Evolutionary conservation across 2,113 vertebrate genomes (phyloP).

Genomic region (Gavia stellata): DNA sequence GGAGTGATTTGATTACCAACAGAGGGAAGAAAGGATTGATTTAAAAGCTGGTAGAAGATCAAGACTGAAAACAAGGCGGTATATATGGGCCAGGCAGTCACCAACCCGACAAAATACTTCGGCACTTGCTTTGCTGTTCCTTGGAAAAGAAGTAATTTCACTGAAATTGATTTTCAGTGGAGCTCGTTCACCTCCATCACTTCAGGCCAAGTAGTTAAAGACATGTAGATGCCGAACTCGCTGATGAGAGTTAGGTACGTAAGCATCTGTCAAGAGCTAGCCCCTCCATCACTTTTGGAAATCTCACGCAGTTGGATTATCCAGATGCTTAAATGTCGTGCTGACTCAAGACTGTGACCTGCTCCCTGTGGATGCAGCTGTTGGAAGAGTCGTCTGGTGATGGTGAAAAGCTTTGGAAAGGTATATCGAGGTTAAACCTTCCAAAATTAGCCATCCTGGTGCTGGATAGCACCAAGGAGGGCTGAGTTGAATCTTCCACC

Average conservation of each 20-base stretch:
- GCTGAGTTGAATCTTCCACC: not conserved
- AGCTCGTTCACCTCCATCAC: not conserved
- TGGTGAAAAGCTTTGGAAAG: not conserved
- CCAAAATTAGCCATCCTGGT: not conserved
- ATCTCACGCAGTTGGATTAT: not conserved
- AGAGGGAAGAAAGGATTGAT: not conserved
- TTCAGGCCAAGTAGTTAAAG: not conserved
- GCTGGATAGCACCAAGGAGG: not conserved
- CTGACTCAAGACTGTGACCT: not conserved
- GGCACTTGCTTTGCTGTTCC: not conserved
- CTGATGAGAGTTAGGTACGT: fast-evolving
- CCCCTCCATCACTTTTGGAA: not conserved
- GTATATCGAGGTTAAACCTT: not conserved
- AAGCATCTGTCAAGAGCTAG: not conserved
- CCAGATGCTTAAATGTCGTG: not conserved
- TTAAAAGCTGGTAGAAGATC: not conserved
- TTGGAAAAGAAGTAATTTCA: not conserved
- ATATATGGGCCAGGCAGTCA: not conserved
- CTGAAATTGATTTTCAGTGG: not conserved
- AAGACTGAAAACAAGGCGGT: not conserved
- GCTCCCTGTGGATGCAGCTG: not conserved
- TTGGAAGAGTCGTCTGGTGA: not conserved
- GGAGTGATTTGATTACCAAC: not conserved
- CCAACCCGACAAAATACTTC: not conserved
- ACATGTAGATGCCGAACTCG: not conserved